These are phyloP conservation scores for Martes martes DNA, from an alignment of 2,113 vertebrate genomes.

Conservation along the genomic window DNA sequence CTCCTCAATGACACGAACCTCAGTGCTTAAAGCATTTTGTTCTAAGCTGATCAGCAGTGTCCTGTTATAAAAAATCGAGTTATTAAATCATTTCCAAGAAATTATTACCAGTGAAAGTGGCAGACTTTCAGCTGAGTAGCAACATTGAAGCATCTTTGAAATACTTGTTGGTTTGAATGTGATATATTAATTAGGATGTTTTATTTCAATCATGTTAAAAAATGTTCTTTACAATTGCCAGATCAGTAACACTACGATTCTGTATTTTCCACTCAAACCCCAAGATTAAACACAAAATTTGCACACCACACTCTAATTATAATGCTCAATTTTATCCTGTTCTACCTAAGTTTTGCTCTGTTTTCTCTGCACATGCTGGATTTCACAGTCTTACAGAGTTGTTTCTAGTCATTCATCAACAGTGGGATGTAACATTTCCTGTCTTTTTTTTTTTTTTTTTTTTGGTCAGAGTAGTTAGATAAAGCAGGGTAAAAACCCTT, in stretches of 20 bases:
- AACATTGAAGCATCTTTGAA: slow-evolving; percentile 31
- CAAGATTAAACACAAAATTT: background rate
- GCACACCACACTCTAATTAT: background rate
- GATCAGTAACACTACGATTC: background rate
- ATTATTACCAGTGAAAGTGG: background rate
- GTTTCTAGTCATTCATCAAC: background rate
- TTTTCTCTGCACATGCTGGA: slow-evolving; percentile 11
- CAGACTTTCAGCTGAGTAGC: background rate
- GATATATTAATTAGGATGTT: background rate
- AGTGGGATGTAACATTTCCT: background rate
- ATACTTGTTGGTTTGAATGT: background rate
- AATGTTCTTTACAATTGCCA: background rate
- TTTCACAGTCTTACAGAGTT: background rate
- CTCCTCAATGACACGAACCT: background rate
- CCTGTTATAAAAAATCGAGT: slow-evolving; percentile 26
- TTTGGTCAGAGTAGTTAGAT: background rate
- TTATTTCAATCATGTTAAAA: slow-evolving; percentile 1
- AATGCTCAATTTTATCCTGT: background rate
- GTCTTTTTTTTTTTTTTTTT: background rate
- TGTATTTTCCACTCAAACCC: background rate
- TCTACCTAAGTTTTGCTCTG: background rate
- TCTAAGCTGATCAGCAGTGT: background rate
- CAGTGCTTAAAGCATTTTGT: background rate
- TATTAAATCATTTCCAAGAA: slow-evolving; percentile 29
- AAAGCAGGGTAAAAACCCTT: background rate